phyloP scores from a whole-genome alignment of 1,140 invertebrate species.

The Trachelipus rathkii region DNA sequence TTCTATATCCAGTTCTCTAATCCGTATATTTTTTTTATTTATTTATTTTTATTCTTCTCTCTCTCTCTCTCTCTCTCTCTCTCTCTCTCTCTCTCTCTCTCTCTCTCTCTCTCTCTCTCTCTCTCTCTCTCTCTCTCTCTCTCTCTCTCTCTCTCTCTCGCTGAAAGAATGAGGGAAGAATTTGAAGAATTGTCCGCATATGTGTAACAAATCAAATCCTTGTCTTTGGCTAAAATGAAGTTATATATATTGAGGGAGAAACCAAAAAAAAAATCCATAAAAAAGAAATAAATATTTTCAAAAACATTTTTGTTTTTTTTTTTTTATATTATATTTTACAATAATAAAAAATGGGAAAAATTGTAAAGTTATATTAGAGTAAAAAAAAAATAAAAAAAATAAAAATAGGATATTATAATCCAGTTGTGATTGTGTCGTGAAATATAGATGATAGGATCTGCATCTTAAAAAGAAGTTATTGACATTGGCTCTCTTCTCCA shows the following conservation, averaged over 20 bases:
- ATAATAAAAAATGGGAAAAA: not conserved
- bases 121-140: too few relatives aligned
- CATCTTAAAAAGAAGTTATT: slow-evolving; percentile 4
- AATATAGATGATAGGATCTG: not conserved
- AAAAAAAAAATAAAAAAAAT: not conserved
- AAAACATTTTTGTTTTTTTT: too few relatives aligned
- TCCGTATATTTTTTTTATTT: too few relatives aligned
- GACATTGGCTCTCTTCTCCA: not conserved
- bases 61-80: too few relatives aligned
- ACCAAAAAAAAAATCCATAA: not conserved
- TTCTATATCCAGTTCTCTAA: too few relatives aligned
- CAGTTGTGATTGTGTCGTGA: not conserved
- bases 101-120: too few relatives aligned
- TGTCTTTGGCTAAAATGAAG: slow-evolving; percentile 3
- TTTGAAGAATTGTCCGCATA: slow-evolving; percentile 10
- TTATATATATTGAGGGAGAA: not conserved
- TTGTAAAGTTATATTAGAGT: not conserved
- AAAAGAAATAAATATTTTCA: not conserved
- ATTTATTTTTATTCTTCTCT: too few relatives aligned
- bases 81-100: too few relatives aligned
- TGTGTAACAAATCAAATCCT: slow-evolving; percentile 6
- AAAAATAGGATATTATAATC: not conserved
- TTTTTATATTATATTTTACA: too few relatives aligned
- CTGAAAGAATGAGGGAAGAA: not conserved
- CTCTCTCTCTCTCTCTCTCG: too few relatives aligned